phyloP scores from a whole-genome alignment of 2,113 vertebrate genomes.

The Syrrhaptes paradoxus region DNA sequence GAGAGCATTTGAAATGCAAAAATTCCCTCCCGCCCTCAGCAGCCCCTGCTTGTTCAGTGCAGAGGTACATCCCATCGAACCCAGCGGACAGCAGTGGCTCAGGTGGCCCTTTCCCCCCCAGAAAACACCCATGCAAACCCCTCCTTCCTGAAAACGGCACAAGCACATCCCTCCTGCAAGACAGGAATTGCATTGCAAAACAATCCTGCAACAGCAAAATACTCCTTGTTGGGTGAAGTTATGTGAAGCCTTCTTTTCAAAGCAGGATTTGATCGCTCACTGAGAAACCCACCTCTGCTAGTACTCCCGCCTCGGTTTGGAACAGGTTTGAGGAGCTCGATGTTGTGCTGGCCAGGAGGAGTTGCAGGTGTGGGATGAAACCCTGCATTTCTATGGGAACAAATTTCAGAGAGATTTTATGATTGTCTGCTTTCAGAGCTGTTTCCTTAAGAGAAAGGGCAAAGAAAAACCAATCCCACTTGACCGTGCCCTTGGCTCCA shows the following conservation, averaged over 20 bases:
- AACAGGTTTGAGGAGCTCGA: neutral
- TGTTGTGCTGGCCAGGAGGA: fast-evolving
- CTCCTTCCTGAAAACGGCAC: neutral
- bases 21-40: neutral
- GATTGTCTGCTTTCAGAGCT: neutral
- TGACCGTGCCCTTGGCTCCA: neutral
- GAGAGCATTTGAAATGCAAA: neutral
- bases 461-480: neutral
- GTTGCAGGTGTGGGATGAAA: neutral
- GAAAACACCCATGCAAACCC: neutral
- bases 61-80: neutral
- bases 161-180: neutral
- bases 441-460: neutral
- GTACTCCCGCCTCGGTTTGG: neutral
- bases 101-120: neutral
- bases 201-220: too few species aligned
- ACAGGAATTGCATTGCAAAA: neutral
- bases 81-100: neutral
- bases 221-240: too few species aligned
- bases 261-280: neutral
- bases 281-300: neutral
- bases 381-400: neutral
- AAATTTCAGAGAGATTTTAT: neutral
- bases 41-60: neutral
- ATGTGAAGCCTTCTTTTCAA: neutral